Base-by-base conservation (phyloP, 2,888 invertebrate species). In the Tholera decimalis region DNA sequence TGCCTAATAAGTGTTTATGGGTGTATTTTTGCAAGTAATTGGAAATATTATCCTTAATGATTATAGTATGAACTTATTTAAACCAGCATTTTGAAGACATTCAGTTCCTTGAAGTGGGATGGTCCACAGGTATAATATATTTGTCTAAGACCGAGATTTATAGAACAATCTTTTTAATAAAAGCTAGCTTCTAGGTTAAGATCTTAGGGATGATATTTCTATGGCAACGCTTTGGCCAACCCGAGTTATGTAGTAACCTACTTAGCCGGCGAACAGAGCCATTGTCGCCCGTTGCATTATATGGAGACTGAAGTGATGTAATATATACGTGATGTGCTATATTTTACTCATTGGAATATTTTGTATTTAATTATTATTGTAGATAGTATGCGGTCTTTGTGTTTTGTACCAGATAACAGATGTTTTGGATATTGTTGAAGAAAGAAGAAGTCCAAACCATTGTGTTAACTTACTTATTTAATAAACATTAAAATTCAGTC, bases 271-370 rank as follows among this genome's bases (percentile, higher is more conserved):
- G 73, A 73, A 67, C 82, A 68, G 63, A 65, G 41, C 44, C 18
- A 44, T 58, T 35, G 35, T 70, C 69, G 80, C 77, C 63, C 65
- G 77, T 66, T 64, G 77, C 82, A 77, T 79, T 80, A 75, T 84
- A 82, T 85, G 83, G 91, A 92, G 92, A 92, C 92, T 92, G 92
- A 92, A 89, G 91, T 90, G 88, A 89, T 89, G 83, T 87, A 83
- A 82, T 85, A 79, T 87, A 82, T 83, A 85, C 85, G 86, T 88
- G 88, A 88, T 87, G 88, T 89, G 88, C 88, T 90, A 86, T 91
- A 88, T 88, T 83, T 87, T 89, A 91, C 91, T 91, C 91, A 89
- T 87, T 82, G 84, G 65, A 86, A 79, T 88, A 84, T 88, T 86
- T 88, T 87, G 85, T 85, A 89, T 87, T 85, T 83, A 84, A 85